Conservation (phyloP, 2,888 invertebrate genomes). For the Spisula subtruncata region DNA sequence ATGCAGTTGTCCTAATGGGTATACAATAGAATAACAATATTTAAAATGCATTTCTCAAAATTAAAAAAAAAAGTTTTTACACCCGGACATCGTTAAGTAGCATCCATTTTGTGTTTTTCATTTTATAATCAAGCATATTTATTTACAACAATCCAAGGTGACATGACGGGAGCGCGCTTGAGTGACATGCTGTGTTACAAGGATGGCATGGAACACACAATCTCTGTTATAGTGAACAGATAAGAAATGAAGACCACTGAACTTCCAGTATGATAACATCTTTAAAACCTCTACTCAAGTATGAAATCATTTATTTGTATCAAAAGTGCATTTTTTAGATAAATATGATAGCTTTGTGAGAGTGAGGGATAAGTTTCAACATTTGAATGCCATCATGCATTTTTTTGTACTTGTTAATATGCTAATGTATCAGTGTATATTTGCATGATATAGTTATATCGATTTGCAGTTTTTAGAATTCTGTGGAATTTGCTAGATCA, state of each 20-base stretch:
- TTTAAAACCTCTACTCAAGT: not conserved
- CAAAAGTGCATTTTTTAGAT: slow-evolving; percentile 11
- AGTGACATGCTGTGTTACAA: not conserved
- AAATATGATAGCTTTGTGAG: not conserved
- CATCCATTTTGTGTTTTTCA: too few species aligned
- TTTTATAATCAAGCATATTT: not conserved
- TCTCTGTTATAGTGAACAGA: not conserved
- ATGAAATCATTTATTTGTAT: not conserved
- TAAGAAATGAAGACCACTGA: not conserved
- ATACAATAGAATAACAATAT: too few species aligned
- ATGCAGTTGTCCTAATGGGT: too few species aligned
- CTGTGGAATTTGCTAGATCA: too few species aligned
- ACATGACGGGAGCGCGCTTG: not conserved
- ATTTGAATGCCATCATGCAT: not conserved
- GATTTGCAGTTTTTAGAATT: too few species aligned
- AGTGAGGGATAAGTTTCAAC: not conserved
- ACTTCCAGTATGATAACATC: not conserved
- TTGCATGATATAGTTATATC: too few species aligned
- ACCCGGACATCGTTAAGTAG: too few species aligned
- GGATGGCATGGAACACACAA: not conserved
- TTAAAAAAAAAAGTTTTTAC: too few species aligned
- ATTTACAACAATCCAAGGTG: not conserved
- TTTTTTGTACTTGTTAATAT: not conserved
- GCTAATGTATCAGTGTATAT: too few species aligned
- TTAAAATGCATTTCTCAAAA: too few species aligned